Evolutionary conservation across 1,140 invertebrate genomes (phyloP).

Genomic region (Frieseomelitta varia): DNA sequence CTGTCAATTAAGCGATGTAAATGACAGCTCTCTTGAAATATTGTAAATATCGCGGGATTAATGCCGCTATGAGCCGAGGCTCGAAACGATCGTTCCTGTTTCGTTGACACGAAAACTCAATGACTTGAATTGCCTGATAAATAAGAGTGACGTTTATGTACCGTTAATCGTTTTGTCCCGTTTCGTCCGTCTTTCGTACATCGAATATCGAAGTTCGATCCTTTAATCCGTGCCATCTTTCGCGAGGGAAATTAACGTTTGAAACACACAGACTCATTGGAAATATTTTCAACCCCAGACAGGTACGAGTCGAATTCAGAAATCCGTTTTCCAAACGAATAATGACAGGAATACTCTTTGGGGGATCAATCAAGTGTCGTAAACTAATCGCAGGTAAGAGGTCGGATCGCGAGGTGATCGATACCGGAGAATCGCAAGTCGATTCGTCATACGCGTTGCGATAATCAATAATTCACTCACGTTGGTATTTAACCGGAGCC

Average conservation of each 20-base stretch:
- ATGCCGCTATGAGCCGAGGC: neutral
- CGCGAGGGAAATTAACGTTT: neutral
- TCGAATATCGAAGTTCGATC: neutral
- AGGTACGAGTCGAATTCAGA: neutral
- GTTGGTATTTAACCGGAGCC: neutral
- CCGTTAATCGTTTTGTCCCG: constrained; percentile 1
- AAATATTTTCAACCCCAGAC: neutral
- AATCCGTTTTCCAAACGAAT: neutral
- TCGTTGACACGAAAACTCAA: neutral
- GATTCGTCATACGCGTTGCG: constrained; percentile 32
- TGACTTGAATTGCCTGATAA: constrained; percentile 25
- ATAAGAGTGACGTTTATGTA: constrained; percentile 33
- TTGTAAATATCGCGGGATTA: constrained; percentile 21
- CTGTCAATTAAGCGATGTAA: constrained; percentile 49
- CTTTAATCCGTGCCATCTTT: neutral
- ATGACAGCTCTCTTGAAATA: constrained; percentile 31
- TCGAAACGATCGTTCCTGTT: neutral
- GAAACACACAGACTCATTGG: neutral
- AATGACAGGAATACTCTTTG: neutral
- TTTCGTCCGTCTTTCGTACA: neutral
- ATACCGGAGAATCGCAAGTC: constrained; percentile 18
- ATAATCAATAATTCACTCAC: constrained; percentile 49
- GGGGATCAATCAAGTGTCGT: constrained; percentile 9
- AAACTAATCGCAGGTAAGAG: constrained; percentile 27
- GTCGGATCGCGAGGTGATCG: constrained; percentile 24